These are phyloP conservation scores for Orthosia cruda DNA, from an alignment of 2,888 invertebrate genomes.

Conservation along the genomic window DNA sequence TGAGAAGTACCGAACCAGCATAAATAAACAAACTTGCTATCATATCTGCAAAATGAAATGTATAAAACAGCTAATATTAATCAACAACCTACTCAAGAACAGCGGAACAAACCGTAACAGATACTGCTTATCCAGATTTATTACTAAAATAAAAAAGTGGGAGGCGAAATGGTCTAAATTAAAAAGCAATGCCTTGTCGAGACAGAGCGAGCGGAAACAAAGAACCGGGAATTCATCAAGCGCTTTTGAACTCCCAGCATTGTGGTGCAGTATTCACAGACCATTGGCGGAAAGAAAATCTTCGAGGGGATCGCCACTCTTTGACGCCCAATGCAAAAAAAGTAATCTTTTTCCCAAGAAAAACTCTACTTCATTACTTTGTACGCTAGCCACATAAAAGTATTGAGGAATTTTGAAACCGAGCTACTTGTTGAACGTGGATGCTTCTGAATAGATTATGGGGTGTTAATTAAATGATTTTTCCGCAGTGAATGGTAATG, in stretches of 20 bases:
- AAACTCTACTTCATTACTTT: constrained; percentile 87
- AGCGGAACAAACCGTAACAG: constrained; percentile 68
- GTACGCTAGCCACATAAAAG: constrained; percentile 80
- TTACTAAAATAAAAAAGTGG: constrained; percentile 85
- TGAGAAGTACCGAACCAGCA: neutral
- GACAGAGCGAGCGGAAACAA: constrained; percentile 90
- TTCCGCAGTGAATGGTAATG: constrained; percentile 73
- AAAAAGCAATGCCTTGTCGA: constrained; percentile 90
- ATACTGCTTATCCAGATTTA: constrained; percentile 85
- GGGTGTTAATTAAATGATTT: constrained; percentile 83
- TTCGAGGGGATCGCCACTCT: constrained; percentile 88
- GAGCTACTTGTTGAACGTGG: constrained; percentile 87
- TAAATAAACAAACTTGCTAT: neutral
- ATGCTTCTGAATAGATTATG: constrained; percentile 84
- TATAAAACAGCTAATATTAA: constrained; percentile 47
- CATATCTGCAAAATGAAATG: neutral
- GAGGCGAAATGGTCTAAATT: constrained; percentile 89
- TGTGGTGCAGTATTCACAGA: constrained; percentile 87
- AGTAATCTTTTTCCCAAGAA: constrained; percentile 82
- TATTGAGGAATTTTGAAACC: constrained; percentile 82
- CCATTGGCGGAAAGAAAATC: constrained; percentile 89
- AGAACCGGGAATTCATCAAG: constrained; percentile 90
- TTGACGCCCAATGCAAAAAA: constrained; percentile 88
- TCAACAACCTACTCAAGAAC: constrained; percentile 42
- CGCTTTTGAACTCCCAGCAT: constrained; percentile 89